Percentiles rank a stretch among this genome's conserved stretches.
These are phyloP conservation scores for Heterotilapia buettikoferi DNA, from an alignment of 2,113 vertebrate genomes.

Conservation along the genomic window DNA sequence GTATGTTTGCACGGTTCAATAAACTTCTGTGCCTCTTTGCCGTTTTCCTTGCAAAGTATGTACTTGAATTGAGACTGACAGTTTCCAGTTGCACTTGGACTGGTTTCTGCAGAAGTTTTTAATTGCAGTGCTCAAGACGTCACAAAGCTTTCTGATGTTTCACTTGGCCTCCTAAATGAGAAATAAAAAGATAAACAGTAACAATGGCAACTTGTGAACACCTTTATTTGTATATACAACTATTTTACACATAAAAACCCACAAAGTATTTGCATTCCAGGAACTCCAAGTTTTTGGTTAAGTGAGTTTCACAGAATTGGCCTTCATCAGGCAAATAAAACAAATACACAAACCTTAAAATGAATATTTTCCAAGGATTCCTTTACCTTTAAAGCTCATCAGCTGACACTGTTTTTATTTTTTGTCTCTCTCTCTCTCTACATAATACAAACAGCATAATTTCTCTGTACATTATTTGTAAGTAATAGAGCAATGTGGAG, in stretches of 20 bases:
- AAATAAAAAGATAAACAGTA: not conserved
- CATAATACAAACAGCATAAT: constrained; percentile 51
- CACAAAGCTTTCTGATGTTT: not conserved
- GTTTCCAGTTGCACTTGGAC: not conserved
- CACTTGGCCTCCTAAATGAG: not conserved
- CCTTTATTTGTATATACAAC: constrained; percentile 71
- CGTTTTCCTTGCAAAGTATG: not conserved
- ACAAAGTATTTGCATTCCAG: constrained; percentile 65
- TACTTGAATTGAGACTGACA: not conserved
- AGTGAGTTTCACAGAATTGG: constrained; percentile 61
- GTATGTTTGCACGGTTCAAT: not conserved
- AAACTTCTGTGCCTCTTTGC: not conserved
- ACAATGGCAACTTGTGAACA: constrained; percentile 48
- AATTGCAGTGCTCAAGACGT: not conserved
- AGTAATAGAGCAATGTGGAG: constrained; percentile 34
- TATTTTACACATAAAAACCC: constrained; percentile 69
- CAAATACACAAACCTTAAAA: constrained; percentile 59
- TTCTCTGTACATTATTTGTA: constrained; percentile 67
- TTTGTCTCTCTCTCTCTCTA: constrained; percentile 17
- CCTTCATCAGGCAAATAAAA: constrained; percentile 54
- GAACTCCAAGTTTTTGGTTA: constrained; percentile 64
- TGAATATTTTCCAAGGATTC: constrained; percentile 41
- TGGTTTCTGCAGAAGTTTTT: not conserved
- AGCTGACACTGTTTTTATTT: constrained; percentile 18
- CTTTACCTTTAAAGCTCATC: constrained; percentile 44